Base-by-base conservation (phyloP, 2,113 vertebrate genomes). In the Polypterus bichir region DNA sequence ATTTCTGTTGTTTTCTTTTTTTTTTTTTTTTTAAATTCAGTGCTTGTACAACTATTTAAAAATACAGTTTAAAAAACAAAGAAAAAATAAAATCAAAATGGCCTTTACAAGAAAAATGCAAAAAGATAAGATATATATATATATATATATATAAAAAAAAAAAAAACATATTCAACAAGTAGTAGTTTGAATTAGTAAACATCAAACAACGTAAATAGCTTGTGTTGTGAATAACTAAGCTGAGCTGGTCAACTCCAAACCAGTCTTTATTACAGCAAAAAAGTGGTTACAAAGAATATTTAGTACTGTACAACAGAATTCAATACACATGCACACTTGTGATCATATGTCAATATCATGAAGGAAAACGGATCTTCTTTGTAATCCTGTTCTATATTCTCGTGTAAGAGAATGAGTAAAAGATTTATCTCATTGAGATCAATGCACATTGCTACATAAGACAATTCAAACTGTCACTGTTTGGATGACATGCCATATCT, bases 371-470 rank as follows among this genome's bases (percentile, higher is more conserved):
- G 86, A 73, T 77, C 65, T 81, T 83, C 82, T 86, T 86, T 77
- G 91, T 76, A 71, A 82, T 92, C 89, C 86, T 88, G 88, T 88
- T 93, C 92, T 86, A 89, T 92, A 95, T 97, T 98, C 96, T 98
- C 94, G 82, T 77, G 91, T 92, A 97, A 91, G 94, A 98, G 94
- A 97, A 98, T 88, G 90, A 90, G 91, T 93, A 93, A 93, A 92
- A 92, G 85, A 91, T 88, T 88, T 91, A 98, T 98, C 96, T 98
- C 96, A 98, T 89, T 97, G 96, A 98, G 96, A 98, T 98, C 90
- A 98, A 94, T 88, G 92, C 91, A 96, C 93, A 97, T 97, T 95
- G 94, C 92, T 94, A 93, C 92, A 94, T 92, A 97, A 97, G 91
- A 94, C 91, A 96, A 94, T 91, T 90, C 86, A 77, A 85, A 74